Conservation (phyloP, 1,140 invertebrate species). For the Amyelois transitella region DNA sequence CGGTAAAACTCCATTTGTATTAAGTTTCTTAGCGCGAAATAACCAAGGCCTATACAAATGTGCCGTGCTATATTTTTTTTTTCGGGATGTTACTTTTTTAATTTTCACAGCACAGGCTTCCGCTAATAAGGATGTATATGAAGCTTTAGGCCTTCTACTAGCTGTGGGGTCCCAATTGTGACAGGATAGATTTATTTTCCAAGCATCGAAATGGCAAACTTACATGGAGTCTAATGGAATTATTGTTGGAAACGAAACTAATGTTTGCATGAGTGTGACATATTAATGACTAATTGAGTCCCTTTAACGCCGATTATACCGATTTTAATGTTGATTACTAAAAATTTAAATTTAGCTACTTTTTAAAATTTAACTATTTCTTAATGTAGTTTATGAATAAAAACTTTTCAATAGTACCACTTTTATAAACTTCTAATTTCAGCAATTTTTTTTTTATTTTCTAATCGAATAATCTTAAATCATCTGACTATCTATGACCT, state of each 20-base stretch:
- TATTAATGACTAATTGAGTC: constrained; percentile 3
- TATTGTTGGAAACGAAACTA: neutral
- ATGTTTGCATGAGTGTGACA: neutral
- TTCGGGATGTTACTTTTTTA: constrained; percentile 39
- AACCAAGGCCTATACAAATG: constrained; percentile 24
- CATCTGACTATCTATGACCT: no score
- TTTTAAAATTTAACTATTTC: no score
- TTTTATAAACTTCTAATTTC: no score
- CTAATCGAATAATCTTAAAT: no score
- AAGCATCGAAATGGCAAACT: neutral
- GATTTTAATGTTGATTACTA: no score
- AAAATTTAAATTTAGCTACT: no score
- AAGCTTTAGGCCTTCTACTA: constrained; percentile 35
- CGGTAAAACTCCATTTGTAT: constrained; percentile 53
- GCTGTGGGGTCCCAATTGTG: constrained; percentile 30
- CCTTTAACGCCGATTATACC: no score
- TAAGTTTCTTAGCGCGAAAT: constrained; percentile 34
- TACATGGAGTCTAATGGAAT: neutral
- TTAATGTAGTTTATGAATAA: no score
- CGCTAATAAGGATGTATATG: constrained; percentile 41
- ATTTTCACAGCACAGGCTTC: constrained; percentile 44
- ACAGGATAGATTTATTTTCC: constrained; percentile 32
- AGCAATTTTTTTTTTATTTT: no score
- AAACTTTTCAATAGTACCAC: no score
- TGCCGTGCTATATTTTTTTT: constrained; percentile 37